Evolutionary conservation across 2,797 vertebrate species (phyloP), one percentile per base, ranked within the genome.

Genomic region (Sciaenops ocellatus): DNA sequence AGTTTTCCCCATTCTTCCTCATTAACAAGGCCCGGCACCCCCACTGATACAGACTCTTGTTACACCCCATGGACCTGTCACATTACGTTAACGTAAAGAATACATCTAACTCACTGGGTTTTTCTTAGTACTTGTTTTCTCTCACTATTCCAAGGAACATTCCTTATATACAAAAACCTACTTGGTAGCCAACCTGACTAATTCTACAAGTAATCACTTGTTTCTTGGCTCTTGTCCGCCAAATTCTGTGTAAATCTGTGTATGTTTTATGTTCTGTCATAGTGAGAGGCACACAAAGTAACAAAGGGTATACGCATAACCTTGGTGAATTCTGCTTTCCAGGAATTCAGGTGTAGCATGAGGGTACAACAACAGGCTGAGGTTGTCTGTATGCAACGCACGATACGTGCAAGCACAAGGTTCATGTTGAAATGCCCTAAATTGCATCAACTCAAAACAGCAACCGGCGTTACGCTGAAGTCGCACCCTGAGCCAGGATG

Each of bases 271-370:
- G 0, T n/a, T n/a, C 28, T 9, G 7, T 20, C 34, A 24, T 0
- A 38, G 3, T 1, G 9, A 63, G 26, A 62, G 26, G 16, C 24
- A 6, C 0, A 8, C 2, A 46, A 17, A 17, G 38, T 10, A n/a
- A 42, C n/a, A 47, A 5, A 5, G 17, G 6, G 4, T 11, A 3
- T 10, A 13, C 15, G 13, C 18, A 50, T 0, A 42, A 30, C 48
- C 0, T 12, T 54, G 15, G 5, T 5, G 10, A 30, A 7, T 34
- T 2, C 48, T 30, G 44, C 24, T 59, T 63, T 63, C 51, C 2
- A 46, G 48, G 64, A 76, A 76, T 22, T 22, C 34, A 76, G 47
- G 57, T 55, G 63, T 48, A 2, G 34, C 34, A 38, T 38, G 34
- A 38, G 34, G 34, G 34, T 38, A 38, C 34, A 38, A 9, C 34